Conservation (phyloP, 2,888 invertebrate species). For the Periphyllus acericola region DNA sequence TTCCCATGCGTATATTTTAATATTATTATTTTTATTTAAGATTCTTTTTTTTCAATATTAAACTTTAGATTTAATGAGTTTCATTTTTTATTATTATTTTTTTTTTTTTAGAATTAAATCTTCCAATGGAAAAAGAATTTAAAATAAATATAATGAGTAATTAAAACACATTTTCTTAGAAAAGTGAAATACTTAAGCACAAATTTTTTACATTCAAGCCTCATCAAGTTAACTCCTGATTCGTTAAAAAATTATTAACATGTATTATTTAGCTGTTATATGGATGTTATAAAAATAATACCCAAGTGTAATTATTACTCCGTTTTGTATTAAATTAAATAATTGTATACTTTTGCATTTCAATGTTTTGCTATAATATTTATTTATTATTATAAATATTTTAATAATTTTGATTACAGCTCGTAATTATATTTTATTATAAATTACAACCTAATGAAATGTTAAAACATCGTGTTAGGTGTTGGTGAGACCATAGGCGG, state of each 20-base stretch:
- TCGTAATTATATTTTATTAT: background rate
- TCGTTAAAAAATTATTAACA: background rate
- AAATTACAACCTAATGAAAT: no score
- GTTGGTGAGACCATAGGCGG: no score
- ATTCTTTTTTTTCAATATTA: conserved; percentile 3
- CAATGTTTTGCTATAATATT: background rate
- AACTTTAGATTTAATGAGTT: conserved; percentile 14
- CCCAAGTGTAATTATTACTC: background rate
- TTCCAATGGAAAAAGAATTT: background rate
- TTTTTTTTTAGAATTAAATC: background rate
- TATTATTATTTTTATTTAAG: background rate
- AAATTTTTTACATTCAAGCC: background rate
- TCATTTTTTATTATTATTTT: conserved; percentile 11
- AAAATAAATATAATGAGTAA: background rate
- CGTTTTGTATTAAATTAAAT: no score
- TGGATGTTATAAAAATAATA: background rate
- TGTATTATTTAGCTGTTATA: background rate
- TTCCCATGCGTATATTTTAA: conserved; percentile 9
- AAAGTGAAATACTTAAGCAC: background rate
- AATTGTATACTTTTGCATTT: no score
- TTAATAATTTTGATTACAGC: background rate
- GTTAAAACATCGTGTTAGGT: no score
- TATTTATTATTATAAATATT: background rate
- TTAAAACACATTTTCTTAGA: background rate
- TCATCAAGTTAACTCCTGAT: background rate